Percentiles rank a stretch among this genome's conserved stretches.
Evolutionary conservation across 1,140 invertebrate species (phyloP).

Genomic region (Wiebesia pumilae): DNA sequence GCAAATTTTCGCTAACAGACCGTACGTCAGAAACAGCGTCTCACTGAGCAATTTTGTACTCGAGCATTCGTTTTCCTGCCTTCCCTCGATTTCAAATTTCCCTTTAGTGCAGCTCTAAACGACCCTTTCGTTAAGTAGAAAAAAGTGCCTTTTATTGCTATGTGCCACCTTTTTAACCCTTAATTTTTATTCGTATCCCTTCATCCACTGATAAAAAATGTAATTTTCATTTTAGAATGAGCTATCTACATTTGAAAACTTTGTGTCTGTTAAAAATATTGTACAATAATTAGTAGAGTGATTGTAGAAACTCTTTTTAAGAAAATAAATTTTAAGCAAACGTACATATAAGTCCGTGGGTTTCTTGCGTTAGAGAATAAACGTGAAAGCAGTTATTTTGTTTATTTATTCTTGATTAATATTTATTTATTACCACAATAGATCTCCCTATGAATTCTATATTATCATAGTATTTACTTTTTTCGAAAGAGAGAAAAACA

Average conservation of each 20-base stretch:
- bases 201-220: background rate
- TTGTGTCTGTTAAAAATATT: no score
- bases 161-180: background rate
- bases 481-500: no score
- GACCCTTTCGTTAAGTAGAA: conserved; percentile 4
- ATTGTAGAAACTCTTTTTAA: no score
- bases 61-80: conserved; percentile 20
- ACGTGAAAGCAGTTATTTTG: no score
- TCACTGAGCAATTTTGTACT: conserved; percentile 36
- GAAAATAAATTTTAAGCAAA: no score
- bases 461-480: no score
- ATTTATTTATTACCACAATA: no score
- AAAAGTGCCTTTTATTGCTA: background rate
- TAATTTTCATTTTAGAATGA: background rate
- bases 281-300: no score
- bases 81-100: background rate
- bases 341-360: no score
- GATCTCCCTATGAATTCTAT: no score
- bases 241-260: background rate
- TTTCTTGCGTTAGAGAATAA: no score
- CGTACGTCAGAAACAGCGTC: conserved; percentile 55
- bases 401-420: no score
- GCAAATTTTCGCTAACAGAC: conserved; percentile 39
- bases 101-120: background rate
- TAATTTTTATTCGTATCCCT: background rate